phyloP scores from a whole-genome alignment of 2,888 invertebrate species.

The Sarcophaga carnaria region DNA sequence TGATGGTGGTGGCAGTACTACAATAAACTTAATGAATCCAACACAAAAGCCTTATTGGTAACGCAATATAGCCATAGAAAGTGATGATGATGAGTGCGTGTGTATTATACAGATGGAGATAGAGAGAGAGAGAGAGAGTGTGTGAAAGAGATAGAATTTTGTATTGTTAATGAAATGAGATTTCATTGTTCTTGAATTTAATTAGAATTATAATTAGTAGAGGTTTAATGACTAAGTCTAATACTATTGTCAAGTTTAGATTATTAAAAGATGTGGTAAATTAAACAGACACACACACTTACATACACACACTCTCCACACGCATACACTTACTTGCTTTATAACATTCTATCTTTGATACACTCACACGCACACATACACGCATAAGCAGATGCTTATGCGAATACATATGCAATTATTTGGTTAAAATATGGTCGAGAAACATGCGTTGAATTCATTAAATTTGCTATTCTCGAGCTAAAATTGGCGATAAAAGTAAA shows the following conservation, averaged over 20 bases:
- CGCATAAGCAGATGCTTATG: not conserved
- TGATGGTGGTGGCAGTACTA: no score
- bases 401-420: constrained; percentile 5
- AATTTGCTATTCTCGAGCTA: not conserved
- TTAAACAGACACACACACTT: constrained; percentile 30
- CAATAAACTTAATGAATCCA: no score
- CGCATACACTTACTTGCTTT: no score
- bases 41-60: no score
- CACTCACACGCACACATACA: not conserved
- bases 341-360: no score
- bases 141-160: not conserved
- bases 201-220: constrained; percentile 67
- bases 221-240: constrained; percentile 40
- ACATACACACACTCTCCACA: not conserved
- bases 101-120: no score
- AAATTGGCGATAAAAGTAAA: constrained; percentile 7
- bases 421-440: constrained; percentile 11
- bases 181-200: constrained; percentile 67
- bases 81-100: no score
- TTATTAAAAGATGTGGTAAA: constrained; percentile 65
- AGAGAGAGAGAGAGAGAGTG: not conserved
- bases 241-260: constrained; percentile 50
- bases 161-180: constrained; percentile 59
- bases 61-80: no score
- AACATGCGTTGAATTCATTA: constrained; percentile 19